Conservation (phyloP, 2,888 invertebrate genomes). For the Hoplodrina ambigua region DNA sequence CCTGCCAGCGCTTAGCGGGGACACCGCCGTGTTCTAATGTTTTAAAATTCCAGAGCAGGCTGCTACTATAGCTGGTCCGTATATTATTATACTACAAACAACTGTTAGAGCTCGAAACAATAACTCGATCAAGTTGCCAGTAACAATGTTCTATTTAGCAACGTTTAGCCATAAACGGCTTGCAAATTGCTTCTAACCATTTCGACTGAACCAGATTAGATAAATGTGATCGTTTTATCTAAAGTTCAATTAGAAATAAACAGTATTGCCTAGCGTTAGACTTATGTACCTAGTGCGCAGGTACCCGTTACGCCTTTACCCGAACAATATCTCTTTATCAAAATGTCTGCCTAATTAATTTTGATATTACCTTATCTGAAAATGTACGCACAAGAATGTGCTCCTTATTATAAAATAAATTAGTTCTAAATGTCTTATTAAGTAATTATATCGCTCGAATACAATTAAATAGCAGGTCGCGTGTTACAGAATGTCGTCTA, state of each 20-base stretch:
- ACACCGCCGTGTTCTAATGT: neutral
- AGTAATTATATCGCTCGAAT: slow-evolving; percentile 4
- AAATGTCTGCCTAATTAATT: slow-evolving; percentile 36
- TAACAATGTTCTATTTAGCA: slow-evolving; percentile 55
- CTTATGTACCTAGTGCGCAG: neutral
- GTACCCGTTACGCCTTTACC: slow-evolving; percentile 22
- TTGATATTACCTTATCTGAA: slow-evolving; percentile 31
- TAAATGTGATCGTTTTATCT: slow-evolving; percentile 64
- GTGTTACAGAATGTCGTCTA: neutral
- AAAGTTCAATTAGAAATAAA: slow-evolving; percentile 57
- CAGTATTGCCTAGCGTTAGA: slow-evolving; percentile 24
- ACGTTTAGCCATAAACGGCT: slow-evolving; percentile 45
- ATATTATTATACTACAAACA: slow-evolving; percentile 6
- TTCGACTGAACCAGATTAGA: slow-evolving; percentile 59
- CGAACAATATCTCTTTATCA: slow-evolving; percentile 38
- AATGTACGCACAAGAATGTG: slow-evolving; percentile 19
- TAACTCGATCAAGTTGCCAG: slow-evolving; percentile 9
- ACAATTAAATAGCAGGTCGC: slow-evolving; percentile 11
- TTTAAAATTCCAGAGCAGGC: slow-evolving; percentile 17
- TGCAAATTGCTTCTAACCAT: slow-evolving; percentile 56
- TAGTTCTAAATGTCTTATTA: slow-evolving; percentile 9
- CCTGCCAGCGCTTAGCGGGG: neutral
- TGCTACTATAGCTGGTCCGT: slow-evolving; percentile 2
- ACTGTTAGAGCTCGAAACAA: slow-evolving; percentile 35
- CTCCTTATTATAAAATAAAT: slow-evolving; percentile 26